Base-by-base conservation (phyloP, 2,113 vertebrate genomes). In the Megaleporinus macrocephalus region DNA sequence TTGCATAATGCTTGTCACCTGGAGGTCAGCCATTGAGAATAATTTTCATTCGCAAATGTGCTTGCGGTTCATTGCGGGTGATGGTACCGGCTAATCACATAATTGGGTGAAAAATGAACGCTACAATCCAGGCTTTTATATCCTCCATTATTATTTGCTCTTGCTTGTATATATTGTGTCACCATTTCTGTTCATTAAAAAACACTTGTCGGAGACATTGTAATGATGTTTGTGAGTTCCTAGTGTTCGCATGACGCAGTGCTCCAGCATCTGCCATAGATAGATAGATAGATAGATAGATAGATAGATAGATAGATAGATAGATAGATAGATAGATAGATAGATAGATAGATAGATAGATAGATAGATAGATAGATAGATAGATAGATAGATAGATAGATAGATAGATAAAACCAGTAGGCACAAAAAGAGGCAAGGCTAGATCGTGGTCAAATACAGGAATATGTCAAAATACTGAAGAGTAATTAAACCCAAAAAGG, bases 1-100 rank as follows among this genome's bases (percentile, higher is more conserved):
- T 84, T 84, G 72, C 71, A 84, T 80, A 75, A 84, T 70, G n/a
- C n/a, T 41, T 20, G 15, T 76, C 62, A 84, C 51, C 72, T 44
- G 27, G 41, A 73, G 74, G 69, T 81, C 57, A 61, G 20, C 69
- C 66, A 24, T 59, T 29, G 26, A 47, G 33, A 57, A 66, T 24
- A 26, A 66, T 70, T 76, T 71, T 14, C 30, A 27, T 73, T 63
- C 65, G 18, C 29, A 36, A 33, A 33, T 36, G 36, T 11, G 33
- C 41, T 44, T 24, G 44, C 27, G 79, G 79, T 73, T 80, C 79
- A 73, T 44, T 53, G 79, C 22, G 18, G 59, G 61, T 73, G 70
- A 65, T 63, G 59, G 71, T 65, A 16, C 36, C 30, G 70, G 79
- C 70, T 80, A 80, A 80, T 73, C 57, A 73, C 62, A 36, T 80